Conservation (phyloP, 92 coral and sea anemone genomes). For the Micromussa lordhowensis region DNA sequence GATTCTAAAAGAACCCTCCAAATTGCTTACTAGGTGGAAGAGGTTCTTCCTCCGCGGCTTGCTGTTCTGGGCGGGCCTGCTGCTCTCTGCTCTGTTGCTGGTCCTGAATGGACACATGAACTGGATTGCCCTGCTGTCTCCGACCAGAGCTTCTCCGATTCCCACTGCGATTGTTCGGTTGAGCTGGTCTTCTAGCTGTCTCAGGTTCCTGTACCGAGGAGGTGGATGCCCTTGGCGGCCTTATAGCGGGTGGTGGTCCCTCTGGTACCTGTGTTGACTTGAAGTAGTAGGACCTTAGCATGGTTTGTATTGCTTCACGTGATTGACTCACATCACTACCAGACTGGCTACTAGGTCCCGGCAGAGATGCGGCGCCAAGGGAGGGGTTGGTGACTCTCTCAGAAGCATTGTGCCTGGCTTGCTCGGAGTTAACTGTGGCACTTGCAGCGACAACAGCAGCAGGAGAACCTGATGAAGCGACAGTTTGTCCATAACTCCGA, state of each 20-base stretch:
- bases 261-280: slow-evolving; percentile 49
- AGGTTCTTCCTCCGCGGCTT: slow-evolving; percentile 50
- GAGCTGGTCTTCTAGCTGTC: slow-evolving; percentile 27
- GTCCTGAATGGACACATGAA: slow-evolving; percentile 83
- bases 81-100: slow-evolving; percentile 55
- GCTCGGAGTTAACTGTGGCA: not conserved
- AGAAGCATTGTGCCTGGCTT: not conserved
- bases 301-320: slow-evolving; percentile 21
- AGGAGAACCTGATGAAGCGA: slow-evolving; percentile 1
- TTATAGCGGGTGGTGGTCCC: slow-evolving; percentile 2
- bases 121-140: slow-evolving; percentile 71
- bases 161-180: not conserved
- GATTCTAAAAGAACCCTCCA: not conserved
- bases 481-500: slow-evolving; percentile 12
- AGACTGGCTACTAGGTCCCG: slow-evolving; percentile 15
- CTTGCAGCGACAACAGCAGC: not conserved
- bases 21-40: slow-evolving; percentile 79
- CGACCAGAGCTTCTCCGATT: slow-evolving; percentile 35
- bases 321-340: slow-evolving; percentile 9
- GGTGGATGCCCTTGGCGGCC: slow-evolving; percentile 12
- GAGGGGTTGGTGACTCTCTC: slow-evolving; percentile 10
- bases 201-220: slow-evolving; percentile 29
- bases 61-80: slow-evolving; percentile 37
- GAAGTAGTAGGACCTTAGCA: slow-evolving; percentile 27
- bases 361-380: slow-evolving; percentile 19